Percentiles rank a stretch among this genome's conserved stretches.
These are phyloP conservation scores for Orchesella flavescens DNA, from an alignment of 2,888 invertebrate genomes.

Conservation along the genomic window DNA sequence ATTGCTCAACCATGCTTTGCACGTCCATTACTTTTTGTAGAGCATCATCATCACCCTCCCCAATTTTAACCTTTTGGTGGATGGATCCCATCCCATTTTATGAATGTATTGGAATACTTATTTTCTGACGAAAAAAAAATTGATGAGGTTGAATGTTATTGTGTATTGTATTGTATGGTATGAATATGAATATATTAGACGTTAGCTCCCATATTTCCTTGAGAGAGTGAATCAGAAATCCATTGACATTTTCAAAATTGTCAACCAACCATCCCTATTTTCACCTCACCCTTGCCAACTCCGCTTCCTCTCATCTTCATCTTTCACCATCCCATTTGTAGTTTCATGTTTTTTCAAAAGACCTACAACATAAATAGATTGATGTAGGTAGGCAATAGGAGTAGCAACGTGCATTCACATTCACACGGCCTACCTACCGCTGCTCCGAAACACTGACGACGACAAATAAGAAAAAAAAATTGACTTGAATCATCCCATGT, in stretches of 20 bases:
- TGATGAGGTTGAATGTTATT: not conserved
- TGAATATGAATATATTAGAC: not conserved
- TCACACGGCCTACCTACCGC: too few relatives aligned
- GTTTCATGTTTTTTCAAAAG: not conserved
- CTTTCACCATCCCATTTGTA: not conserved
- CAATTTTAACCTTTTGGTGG: not conserved
- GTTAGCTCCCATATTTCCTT: not conserved
- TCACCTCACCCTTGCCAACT: not conserved
- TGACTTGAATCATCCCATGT: not conserved
- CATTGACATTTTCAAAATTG: constrained; percentile 7
- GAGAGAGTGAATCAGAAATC: not conserved
- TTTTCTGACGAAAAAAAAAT: not conserved
- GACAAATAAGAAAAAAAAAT: not conserved
- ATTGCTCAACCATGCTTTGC: too few relatives aligned
- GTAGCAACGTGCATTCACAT: too few relatives aligned
- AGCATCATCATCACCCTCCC: not conserved
- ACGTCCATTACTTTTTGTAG: too few relatives aligned
- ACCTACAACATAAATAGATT: not conserved
- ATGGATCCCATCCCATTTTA: not conserved
- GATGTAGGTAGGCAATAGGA: not conserved
- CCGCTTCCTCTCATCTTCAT: constrained; percentile 4
- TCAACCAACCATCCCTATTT: not conserved
- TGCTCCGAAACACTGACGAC: not conserved
- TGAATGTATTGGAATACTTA: not conserved
- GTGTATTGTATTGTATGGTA: not conserved